A percentile compares a stretch with the other conserved stretches of the same genome.
Conservation (phyloP, 2,113 vertebrate genomes). For the Arizona elegans region DNA sequence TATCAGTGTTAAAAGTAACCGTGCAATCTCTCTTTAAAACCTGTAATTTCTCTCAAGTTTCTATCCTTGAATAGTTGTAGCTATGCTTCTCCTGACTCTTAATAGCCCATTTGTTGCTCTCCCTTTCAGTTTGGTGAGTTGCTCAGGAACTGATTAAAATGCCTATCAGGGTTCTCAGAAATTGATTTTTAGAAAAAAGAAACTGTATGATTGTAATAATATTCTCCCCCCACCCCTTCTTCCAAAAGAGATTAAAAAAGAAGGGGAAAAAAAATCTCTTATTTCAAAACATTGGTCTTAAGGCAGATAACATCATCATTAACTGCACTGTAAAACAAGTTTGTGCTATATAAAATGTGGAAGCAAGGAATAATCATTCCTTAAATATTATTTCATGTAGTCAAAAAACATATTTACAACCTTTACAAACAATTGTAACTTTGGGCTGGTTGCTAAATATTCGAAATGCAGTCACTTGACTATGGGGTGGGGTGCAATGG, state of each 20-base stretch:
- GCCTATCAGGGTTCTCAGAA: conserved; percentile 44
- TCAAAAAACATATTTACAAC: background rate
- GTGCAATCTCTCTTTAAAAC: conserved; percentile 69
- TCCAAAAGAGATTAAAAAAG: conserved; percentile 31
- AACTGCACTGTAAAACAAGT: conserved; percentile 20
- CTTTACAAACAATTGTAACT: too few species aligned
- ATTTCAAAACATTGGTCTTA: background rate
- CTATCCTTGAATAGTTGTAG: conserved; percentile 66
- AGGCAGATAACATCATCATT: background rate
- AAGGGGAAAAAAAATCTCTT: background rate
- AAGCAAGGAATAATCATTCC: background rate
- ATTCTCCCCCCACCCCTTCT: background rate
- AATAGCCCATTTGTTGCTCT: conserved; percentile 55
- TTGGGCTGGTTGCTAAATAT: too few species aligned
- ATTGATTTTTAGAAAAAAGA: conserved; percentile 2
- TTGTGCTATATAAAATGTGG: background rate
- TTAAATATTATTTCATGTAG: background rate
- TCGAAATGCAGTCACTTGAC: too few species aligned
- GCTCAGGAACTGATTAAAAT: conserved; percentile 55
- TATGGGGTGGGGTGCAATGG: too few species aligned
- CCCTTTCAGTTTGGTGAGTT: conserved; percentile 38
- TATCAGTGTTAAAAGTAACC: conserved; percentile 73
- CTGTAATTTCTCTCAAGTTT: conserved; percentile 64
- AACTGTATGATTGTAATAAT: background rate
- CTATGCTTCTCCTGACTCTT: conserved; percentile 58